Evolutionary conservation across 2,113 vertebrate genomes (phyloP), one percentile per base, ranked within the genome.

Genomic region (Eira barbara): DNA sequence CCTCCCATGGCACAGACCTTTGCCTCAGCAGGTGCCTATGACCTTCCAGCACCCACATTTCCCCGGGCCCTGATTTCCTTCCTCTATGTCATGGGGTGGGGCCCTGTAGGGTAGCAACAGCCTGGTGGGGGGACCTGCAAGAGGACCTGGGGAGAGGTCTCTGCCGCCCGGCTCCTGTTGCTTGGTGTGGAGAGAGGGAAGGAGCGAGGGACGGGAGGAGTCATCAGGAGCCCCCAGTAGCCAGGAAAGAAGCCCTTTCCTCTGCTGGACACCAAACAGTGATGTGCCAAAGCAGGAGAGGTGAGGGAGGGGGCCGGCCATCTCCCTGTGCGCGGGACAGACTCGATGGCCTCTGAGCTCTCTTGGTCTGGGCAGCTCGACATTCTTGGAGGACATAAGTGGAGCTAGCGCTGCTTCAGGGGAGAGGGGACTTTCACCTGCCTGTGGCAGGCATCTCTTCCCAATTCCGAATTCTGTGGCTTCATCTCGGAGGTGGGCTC

Each of bases 381-480:
- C 10, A 15, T 52, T 47, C n/a, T 25, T 17, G 7, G 78, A 6
- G 45, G 78, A 52, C 14, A 0, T 15, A 42, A 36, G 61, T 25
- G n/a, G 27, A 21, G 2, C 49, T 4, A 25, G 74, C 0, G 3
- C n/a, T 85, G 63, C 55, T 34, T 11, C 12, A 1, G 21, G 25
- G 8, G 13, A 11, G 52, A 59, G 55, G 59, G 5, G 39, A 29
- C 49, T 3, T 14, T 3, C 10, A 23, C 10, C 3, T 0, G 42
- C 10, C 3, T 0, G 1, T 1, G 4, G 5, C 1, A 12, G 10
- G 10, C 1, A 3, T 21, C 63, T n/a, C 18, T 42, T n/a, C 69
- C 42, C 47, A 20, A 3, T 49, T 45, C 45, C 2, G 4, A 7
- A 23, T n/a, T 27, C 79, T 52, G 79, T 3, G 29, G 14, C 87